Evolutionary conservation across 2,888 invertebrate species (phyloP), one percentile per base, ranked within the genome.

Genomic region (Alviniconcha strummeri): DNA sequence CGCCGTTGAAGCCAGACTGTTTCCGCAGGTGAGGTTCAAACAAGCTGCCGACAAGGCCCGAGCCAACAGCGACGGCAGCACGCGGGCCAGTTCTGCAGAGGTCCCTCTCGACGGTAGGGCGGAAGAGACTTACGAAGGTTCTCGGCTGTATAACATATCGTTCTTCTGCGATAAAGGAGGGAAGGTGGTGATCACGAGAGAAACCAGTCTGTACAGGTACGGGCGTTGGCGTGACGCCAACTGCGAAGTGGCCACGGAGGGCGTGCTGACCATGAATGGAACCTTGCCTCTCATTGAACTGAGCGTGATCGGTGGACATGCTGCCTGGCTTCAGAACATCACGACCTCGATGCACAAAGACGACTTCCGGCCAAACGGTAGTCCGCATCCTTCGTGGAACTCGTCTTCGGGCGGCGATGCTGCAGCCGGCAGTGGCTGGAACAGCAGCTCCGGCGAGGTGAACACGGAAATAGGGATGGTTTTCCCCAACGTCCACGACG

Each of bases 401-500:
- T 71, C 19, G 13, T 71, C 71, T 7, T 60, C 60, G 13, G 13
- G 60, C 60, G 60, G 13, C 60, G 60, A 8, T 60, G 9, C 13
- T 60, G 60, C 13, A 56, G 9, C 5, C 13, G 7, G 17, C 5
- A 55, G 11, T 0, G 6, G n/a, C 9, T 55, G 57, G 78, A 13
- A 36, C 60, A 56, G 36, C 15, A 17, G n/a, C 55, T 54, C 54
- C 9, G 9, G 13, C 13, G 78, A 78, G 7, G 4, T 60, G 36
- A 36, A 36, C 15, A 55, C 17, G n/a, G 17, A 7, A 8, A 17
- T 11, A 8, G 55, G 55, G 3, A 77, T 69, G 8, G 55, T 77
- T 69, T 82, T 82, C 56, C 67, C 82, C 15, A 67, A 54, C n/a
- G 19, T 82, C n/a, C 82, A 55, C 13, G 71, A 82, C 9, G 55